These are phyloP conservation scores for Micropterix aruncella DNA, from an alignment of 2,888 invertebrate species.

Conservation along the genomic window DNA sequence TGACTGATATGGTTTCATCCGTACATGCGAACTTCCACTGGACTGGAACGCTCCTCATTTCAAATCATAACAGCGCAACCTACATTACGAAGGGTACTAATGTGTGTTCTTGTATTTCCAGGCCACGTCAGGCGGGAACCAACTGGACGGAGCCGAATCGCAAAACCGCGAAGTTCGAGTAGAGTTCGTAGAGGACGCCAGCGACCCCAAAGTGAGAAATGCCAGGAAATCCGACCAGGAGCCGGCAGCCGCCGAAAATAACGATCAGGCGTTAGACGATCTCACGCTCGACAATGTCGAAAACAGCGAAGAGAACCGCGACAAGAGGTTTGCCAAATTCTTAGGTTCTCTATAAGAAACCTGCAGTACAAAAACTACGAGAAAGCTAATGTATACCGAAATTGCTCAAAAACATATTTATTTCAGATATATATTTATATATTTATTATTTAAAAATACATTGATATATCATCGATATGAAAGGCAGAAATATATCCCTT, in stretches of 20 bases:
- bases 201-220: constrained; percentile 14
- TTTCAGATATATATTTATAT: no score
- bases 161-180: constrained; percentile 48
- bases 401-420: no score
- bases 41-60: constrained; percentile 12
- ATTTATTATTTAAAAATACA: no score
- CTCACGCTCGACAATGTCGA: constrained; percentile 57
- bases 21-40: constrained; percentile 12
- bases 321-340: constrained; percentile 50
- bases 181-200: constrained; percentile 33
- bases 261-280: constrained; percentile 51
- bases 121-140: constrained; percentile 24
- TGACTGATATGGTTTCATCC: constrained; percentile 3
- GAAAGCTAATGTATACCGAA: constrained; percentile 6
- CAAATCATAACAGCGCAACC: background rate
- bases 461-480: no score
- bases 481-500: no score
- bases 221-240: constrained; percentile 26
- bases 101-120: constrained; percentile 7
- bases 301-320: constrained; percentile 61
- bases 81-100: background rate
- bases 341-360: no score
- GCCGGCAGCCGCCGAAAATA: constrained; percentile 37
- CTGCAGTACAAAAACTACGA: constrained; percentile 3
- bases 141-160: constrained; percentile 40